Evolutionary conservation across 2,113 vertebrate genomes (phyloP).

Genomic region (Menura novaehollandiae): DNA sequence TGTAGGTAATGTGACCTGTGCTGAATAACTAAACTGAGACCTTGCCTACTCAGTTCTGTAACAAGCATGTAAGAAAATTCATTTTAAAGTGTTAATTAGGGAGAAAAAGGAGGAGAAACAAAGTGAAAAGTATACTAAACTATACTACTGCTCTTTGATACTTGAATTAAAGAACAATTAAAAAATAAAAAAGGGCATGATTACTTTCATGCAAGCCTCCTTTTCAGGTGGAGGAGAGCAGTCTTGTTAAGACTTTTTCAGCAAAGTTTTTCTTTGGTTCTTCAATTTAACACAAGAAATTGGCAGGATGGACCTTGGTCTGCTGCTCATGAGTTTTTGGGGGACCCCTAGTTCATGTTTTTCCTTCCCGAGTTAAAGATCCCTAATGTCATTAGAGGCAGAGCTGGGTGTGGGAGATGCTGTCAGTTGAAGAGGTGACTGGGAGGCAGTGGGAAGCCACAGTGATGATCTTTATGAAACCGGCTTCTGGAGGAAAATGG

Average conservation of each 20-base stretch:
- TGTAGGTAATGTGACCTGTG: background rate
- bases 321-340: background rate
- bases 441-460: background rate
- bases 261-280: background rate
- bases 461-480: background rate
- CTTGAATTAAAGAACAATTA: background rate
- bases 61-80: background rate
- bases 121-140: background rate
- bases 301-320: background rate
- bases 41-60: background rate
- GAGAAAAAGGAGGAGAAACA: background rate
- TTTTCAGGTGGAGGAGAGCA: background rate
- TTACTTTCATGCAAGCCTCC: background rate
- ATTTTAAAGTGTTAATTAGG: background rate
- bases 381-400: background rate
- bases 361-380: background rate
- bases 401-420: background rate
- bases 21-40: background rate
- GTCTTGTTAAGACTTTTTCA: background rate
- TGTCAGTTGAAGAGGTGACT: background rate
- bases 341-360: background rate
- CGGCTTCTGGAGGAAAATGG: background rate
- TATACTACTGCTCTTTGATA: background rate
- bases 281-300: background rate
- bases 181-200: too few relatives aligned